Percentiles rank a stretch among this genome's conserved stretches.
Conservation (phyloP, 2,888 invertebrate genomes). For the Ditylenchus weischeri region DNA sequence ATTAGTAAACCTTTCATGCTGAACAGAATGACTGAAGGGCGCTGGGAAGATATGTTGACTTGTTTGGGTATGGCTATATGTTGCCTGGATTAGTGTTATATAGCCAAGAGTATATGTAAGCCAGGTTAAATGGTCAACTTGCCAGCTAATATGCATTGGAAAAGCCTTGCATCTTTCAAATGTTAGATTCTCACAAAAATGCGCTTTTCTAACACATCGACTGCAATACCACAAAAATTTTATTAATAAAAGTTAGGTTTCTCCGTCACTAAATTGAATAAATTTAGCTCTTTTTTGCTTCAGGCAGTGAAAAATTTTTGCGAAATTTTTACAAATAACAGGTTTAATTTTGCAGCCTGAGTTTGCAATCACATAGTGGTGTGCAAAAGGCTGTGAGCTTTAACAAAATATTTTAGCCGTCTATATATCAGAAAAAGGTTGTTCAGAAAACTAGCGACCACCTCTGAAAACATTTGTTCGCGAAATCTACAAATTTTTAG, state of each 20-base stretch:
- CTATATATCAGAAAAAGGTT: too few relatives aligned
- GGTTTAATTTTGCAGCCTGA: conserved; percentile 20
- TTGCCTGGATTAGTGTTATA: conserved; percentile 70
- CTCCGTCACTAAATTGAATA: too few relatives aligned
- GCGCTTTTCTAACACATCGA: conserved; percentile 74
- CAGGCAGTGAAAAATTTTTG: too few relatives aligned
- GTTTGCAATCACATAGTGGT: too few relatives aligned
- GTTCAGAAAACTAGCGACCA: too few relatives aligned
- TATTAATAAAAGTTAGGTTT: conserved; percentile 16
- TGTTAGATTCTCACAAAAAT: conserved; percentile 70
- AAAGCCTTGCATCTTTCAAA: conserved; percentile 72
- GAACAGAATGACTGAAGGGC: conserved; percentile 80
- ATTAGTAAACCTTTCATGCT: conserved; percentile 58
- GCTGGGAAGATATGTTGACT: conserved; percentile 63
- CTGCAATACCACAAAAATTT: conserved; percentile 63
- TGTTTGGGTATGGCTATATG: conserved; percentile 87
- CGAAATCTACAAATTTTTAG: too few relatives aligned
- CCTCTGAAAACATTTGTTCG: too few relatives aligned
- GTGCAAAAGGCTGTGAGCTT: too few relatives aligned
- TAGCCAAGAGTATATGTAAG: too few relatives aligned
- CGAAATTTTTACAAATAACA: background rate
- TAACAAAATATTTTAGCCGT: too few relatives aligned
- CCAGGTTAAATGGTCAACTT: too few relatives aligned
- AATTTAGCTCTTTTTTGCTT: too few relatives aligned
- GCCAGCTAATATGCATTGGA: conserved; percentile 71